Base-by-base conservation (phyloP, 1,140 invertebrate genomes). In the Dysdera silvatica region DNA sequence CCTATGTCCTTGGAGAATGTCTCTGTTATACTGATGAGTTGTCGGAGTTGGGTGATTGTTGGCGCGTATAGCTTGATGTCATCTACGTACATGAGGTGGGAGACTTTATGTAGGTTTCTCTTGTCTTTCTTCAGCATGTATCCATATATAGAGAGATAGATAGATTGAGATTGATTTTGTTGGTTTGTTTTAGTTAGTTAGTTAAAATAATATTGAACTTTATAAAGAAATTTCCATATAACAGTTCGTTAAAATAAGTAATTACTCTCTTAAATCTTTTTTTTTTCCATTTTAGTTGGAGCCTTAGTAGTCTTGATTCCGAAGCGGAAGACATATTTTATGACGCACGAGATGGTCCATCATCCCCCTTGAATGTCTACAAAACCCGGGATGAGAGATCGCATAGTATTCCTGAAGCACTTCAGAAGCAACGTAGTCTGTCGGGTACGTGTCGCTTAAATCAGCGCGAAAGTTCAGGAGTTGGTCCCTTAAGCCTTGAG, bases 271-370 rank as follows among this genome's bases (percentile, higher is more conserved):
- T 1, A 29, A 14, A 24, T n/a, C 4, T 48, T 47, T 47, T 26
- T 60, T 54, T 55, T 52, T 61, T 58, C 62, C 40, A 45, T 69
- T 40, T 69, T 76, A 85, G 83, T 72, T 79, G 85, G 68, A 87
- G 85, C 65, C 75, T 87, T 32, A 87, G 85, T 70, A 85, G 85
- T 64, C 81, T 87, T 79, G 84, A 87, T 71, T 85, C 84, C 12
- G 84, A 85, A 69, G 81, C 81, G 28, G 84, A 85, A 68, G 83
- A 84, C 54, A 77, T 78, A 32, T 74, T 80, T 47, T 74, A 77
- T 47, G 78, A 79, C 68, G 75, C 75, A 56, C 74, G 29, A 12
- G 57, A 66, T 23, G 31, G 33, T 26, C 26, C 51, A 8, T 40
- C 49, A 24, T 60, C 43, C 32, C 24, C 31, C 7, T 52, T 74